These are phyloP conservation scores for Heliothis peltigera DNA, from an alignment of 2,888 invertebrate genomes.

Conservation along the genomic window DNA sequence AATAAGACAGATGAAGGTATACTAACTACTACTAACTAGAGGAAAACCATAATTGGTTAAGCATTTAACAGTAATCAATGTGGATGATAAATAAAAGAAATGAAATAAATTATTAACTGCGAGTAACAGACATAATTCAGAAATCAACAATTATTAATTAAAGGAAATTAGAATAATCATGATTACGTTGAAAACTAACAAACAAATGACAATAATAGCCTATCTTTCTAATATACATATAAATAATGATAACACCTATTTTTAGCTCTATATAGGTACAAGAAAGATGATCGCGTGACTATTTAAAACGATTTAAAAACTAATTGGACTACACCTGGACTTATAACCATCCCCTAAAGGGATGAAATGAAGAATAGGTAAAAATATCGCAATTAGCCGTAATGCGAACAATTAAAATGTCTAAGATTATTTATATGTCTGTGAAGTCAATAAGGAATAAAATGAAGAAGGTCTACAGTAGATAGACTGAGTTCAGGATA, in stretches of 20 bases:
- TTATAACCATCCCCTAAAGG: slow-evolving; percentile 18
- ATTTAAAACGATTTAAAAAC: slow-evolving; percentile 16
- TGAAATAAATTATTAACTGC: no score
- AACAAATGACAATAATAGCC: neutral
- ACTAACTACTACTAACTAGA: no score
- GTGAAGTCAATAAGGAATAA: neutral
- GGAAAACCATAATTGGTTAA: no score
- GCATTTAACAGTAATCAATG: no score
- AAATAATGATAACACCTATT: neutral
- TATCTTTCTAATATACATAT: neutral
- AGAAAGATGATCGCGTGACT: slow-evolving; percentile 11
- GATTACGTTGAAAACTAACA: no score
- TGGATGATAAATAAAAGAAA: no score
- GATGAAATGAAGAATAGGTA: slow-evolving; percentile 40
- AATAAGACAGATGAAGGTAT: no score
- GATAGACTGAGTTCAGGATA: neutral
- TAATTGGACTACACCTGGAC: slow-evolving; percentile 25
- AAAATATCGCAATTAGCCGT: slow-evolving; percentile 37
- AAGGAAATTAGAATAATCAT: no score
- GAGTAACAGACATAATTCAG: no score
- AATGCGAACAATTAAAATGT: slow-evolving; percentile 48
- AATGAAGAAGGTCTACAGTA: slow-evolving; percentile 14
- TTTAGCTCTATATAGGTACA: neutral
- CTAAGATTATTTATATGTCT: slow-evolving; percentile 37
- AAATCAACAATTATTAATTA: no score